phyloP scores from a whole-genome alignment of 1,140 invertebrate genomes.

The Neodiprion virginianus region DNA sequence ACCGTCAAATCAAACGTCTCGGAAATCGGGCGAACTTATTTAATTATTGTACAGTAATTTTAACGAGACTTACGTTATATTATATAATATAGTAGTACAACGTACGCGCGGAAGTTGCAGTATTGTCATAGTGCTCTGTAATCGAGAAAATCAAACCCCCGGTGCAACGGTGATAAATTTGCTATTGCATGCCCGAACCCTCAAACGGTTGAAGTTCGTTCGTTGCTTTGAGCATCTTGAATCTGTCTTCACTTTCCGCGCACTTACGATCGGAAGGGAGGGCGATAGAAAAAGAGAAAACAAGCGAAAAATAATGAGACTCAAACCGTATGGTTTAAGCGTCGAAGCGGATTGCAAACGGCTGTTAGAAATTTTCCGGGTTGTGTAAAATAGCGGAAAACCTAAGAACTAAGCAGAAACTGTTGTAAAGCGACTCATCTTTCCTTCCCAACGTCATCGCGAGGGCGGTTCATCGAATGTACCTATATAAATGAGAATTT shows the following conservation, averaged over 20 bases:
- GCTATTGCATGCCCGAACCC: background rate
- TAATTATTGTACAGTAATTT: no score
- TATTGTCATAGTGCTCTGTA: no score
- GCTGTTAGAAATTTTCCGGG: no score
- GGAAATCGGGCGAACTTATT: no score
- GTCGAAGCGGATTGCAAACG: no score
- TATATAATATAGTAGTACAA: no score
- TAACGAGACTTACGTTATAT: no score
- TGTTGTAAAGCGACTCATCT: slow-evolving; percentile 23
- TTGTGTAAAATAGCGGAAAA: no score
- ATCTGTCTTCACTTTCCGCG: background rate
- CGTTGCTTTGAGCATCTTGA: background rate
- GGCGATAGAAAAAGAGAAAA: background rate
- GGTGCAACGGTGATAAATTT: slow-evolving; percentile 2
- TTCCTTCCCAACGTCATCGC: slow-evolving; percentile 38
- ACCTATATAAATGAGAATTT: no score
- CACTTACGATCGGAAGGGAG: background rate
- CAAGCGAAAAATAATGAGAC: background rate
- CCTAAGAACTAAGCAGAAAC: no score
- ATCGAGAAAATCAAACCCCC: background rate
- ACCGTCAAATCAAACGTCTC: no score
- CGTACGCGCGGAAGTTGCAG: no score
- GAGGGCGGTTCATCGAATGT: slow-evolving; percentile 43
- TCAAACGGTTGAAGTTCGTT: background rate
- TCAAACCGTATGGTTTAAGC: background rate